Evolutionary conservation across 2,888 invertebrate genomes (phyloP).

Genomic region (Drosophila suboccidentalis): DNA sequence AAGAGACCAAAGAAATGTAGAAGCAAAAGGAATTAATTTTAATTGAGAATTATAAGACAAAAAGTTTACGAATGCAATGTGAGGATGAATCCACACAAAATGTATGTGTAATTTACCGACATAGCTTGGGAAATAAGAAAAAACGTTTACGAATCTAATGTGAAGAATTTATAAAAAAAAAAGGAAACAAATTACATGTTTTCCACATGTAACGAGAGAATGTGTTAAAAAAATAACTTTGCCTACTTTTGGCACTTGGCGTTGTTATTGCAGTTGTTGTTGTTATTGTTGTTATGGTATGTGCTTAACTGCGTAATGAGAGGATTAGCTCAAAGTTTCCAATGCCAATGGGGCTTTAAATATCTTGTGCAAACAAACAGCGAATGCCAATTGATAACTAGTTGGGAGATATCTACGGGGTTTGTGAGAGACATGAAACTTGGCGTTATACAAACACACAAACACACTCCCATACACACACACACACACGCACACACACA

Average conservation of each 20-base stretch:
- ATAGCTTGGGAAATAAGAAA: neutral
- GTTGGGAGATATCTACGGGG: slow-evolving; percentile 2
- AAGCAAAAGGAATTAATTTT: too few relatives aligned
- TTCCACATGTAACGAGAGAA: neutral
- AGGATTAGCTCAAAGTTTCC: slow-evolving; percentile 30
- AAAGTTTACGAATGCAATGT: neutral
- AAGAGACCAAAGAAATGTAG: too few relatives aligned
- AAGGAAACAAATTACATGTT: neutral
- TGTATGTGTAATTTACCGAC: neutral
- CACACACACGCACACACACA: neutral
- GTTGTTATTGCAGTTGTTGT: slow-evolving; percentile 1
- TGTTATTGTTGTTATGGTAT: slow-evolving; percentile 7
- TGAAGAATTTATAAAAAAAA: neutral
- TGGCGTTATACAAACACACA: slow-evolving; percentile 2
- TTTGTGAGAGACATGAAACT: slow-evolving; percentile 9
- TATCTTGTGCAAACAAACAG: slow-evolving; percentile 24
- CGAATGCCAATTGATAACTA: slow-evolving; percentile 31
- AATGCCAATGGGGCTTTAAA: slow-evolving; percentile 14
- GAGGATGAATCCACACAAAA: neutral
- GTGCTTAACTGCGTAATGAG: slow-evolving; percentile 22
- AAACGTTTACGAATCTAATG: slow-evolving; percentile 1
- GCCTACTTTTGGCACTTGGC: slow-evolving; percentile 18
- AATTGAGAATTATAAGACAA: too few relatives aligned
- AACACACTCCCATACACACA: neutral
- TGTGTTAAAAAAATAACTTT: slow-evolving; percentile 8